Evolutionary conservation across 2,888 invertebrate genomes (phyloP).

Genomic region (Acrobasis consociella): DNA sequence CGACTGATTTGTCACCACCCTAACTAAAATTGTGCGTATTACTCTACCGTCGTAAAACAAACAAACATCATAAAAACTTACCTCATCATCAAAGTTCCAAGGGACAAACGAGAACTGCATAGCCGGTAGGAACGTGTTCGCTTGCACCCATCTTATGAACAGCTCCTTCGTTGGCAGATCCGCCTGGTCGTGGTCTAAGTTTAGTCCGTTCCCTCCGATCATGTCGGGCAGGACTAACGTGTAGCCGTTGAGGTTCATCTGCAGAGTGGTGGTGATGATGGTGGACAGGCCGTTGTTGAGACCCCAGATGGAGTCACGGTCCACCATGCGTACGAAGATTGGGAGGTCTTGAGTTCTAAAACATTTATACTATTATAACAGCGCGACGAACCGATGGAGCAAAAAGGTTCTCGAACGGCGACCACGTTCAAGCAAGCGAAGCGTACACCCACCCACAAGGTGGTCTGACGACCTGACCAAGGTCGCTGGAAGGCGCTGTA

Average conservation of each 20-base stretch:
- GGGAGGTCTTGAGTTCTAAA: slow-evolving; percentile 86
- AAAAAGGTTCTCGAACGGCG: too few species aligned
- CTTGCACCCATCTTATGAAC: slow-evolving; percentile 90
- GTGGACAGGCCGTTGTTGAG: slow-evolving; percentile 87
- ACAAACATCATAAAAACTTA: slow-evolving; percentile 29
- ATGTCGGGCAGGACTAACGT: slow-evolving; percentile 91
- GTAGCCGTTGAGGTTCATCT: slow-evolving; percentile 86
- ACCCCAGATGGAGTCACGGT: slow-evolving; percentile 88
- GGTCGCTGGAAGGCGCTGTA: too few species aligned
- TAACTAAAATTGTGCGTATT: too few species aligned
- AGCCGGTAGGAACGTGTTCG: slow-evolving; percentile 89
- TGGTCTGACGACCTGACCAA: too few species aligned
- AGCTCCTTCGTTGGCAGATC: slow-evolving; percentile 83
- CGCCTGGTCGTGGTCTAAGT: slow-evolving; percentile 67
- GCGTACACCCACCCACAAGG: too few species aligned
- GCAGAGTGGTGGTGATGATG: slow-evolving; percentile 87
- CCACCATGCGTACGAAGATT: slow-evolving; percentile 89
- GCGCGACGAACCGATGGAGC: too few species aligned
- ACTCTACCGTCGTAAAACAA: too few species aligned
- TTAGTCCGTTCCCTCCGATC: slow-evolving; percentile 87
- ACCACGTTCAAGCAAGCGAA: too few species aligned
- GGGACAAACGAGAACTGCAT: slow-evolving; percentile 92
- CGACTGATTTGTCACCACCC: too few species aligned
- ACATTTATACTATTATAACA: too few species aligned
- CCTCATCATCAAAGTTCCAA: slow-evolving; percentile 88